Evolutionary conservation across 2,113 vertebrate species (phyloP), one percentile per base, ranked within the genome.

Genomic region (Otis tarda): DNA sequence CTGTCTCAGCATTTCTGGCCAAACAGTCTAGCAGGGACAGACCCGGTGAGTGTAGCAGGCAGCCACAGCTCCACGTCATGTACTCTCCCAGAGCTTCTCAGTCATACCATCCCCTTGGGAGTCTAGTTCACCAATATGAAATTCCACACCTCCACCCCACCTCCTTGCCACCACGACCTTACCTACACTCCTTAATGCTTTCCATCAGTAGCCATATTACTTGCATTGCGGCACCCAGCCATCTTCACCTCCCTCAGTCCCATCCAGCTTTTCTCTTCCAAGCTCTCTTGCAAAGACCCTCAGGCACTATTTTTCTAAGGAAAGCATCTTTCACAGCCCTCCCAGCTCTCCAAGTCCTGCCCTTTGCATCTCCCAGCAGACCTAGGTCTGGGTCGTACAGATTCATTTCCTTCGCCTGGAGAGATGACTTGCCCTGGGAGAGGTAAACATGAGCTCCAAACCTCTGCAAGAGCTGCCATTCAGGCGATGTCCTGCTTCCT

Each of bases 101-200:
- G 68, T 68, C 92, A 68, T 35, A 68, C 27, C 76, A 67, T 10
- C 35, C 76, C 73, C 80, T 39, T 17, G 73, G 79, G 75, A 90
- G 27, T 55, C 71, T 60, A 64, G 60, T 31, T 95, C 76, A 87
- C 53, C 0, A 0, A 75, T 88, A 91, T 86, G 90, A 94, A 96
- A 97, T 95, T 96, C 91, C 80, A 93, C 69, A 94, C 92, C 73
- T 74, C 28, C 33, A 37, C 27, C 85, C 78, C 79, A 70, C 68
- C 49, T 91, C 93, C 75, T 17, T 52, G 69, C 75, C 57, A 30
- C 57, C 55, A 64, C 64, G 80, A 57, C 87, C 47, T 85, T 55
- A 89, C 70, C 78, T 87, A 68, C 19, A 4, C 12, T 33, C 47
- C 71, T 70, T 59, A 81, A 63, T 30, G 94, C 64, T 50, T 86